These are phyloP conservation scores for Heliconius melpomene DNA, from an alignment of 1,140 invertebrate genomes.

Conservation along the genomic window DNA sequence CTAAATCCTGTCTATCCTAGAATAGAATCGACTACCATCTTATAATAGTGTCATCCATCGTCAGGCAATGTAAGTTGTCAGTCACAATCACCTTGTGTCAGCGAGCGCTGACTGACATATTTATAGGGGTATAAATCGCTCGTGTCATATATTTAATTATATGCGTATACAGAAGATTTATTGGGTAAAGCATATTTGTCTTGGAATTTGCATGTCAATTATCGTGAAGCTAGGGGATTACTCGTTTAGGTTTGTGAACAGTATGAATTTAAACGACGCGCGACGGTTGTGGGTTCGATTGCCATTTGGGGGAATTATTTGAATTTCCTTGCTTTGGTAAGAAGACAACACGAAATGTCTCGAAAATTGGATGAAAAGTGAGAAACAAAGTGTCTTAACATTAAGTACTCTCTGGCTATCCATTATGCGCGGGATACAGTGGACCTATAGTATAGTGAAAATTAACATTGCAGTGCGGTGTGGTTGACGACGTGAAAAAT, in stretches of 20 bases:
- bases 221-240: background rate
- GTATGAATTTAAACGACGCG: background rate
- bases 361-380: too few relatives aligned
- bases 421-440: too few relatives aligned
- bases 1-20: background rate
- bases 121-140: conserved; percentile 62
- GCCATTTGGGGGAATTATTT: background rate
- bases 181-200: conserved; percentile 21
- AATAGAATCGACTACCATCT: conserved; percentile 2
- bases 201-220: conserved; percentile 16
- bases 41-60: conserved; percentile 1
- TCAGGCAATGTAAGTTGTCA: conserved; percentile 14
- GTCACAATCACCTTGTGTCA: conserved; percentile 12
- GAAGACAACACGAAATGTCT: too few relatives aligned
- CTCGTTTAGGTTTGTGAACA: background rate
- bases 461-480: too few relatives aligned
- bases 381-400: too few relatives aligned
- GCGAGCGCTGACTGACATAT: conserved; percentile 52
- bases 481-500: too few relatives aligned
- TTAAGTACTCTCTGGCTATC: too few relatives aligned
- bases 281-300: background rate
- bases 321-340: too few relatives aligned
- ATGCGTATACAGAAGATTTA: conserved; percentile 32
- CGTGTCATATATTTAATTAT: conserved; percentile 62
- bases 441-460: too few relatives aligned